Conservation (phyloP, 2,888 invertebrate genomes). For the Cephalotes varians region DNA sequence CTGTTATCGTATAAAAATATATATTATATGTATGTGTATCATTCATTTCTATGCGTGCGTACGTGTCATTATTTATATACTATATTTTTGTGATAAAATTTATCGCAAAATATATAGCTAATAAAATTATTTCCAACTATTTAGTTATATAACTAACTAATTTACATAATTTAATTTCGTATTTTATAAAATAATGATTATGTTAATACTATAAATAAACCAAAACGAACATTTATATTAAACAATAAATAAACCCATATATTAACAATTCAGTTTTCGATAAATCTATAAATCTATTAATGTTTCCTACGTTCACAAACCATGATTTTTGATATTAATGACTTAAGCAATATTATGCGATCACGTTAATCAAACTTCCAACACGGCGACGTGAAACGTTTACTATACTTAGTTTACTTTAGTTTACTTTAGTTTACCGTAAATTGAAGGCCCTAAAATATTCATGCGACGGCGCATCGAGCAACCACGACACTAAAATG, state of each 20-base stretch:
- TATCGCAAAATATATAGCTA: neutral
- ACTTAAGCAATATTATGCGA: constrained; percentile 37
- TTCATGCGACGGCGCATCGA: constrained; percentile 39
- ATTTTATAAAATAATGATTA: neutral
- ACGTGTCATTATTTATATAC: neutral
- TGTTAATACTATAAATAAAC: constrained; percentile 5
- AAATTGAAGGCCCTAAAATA: constrained; percentile 50
- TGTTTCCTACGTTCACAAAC: neutral
- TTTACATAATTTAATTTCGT: neutral
- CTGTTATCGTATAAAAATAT: neutral
- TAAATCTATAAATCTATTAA: neutral
- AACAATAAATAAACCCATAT: neutral
- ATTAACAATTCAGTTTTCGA: neutral
- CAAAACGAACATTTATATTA: neutral
- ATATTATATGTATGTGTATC: no score
- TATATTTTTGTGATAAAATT: neutral
- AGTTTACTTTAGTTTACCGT: constrained; percentile 42
- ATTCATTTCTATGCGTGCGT: no score
- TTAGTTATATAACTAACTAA: neutral
- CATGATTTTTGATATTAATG: constrained; percentile 19
- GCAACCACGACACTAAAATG: constrained; percentile 43
- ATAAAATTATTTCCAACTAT: neutral
- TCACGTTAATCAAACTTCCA: constrained; percentile 45
- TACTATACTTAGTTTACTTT: constrained; percentile 45
- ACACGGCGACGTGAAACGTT: constrained; percentile 32